Percentiles rank a stretch among this genome's conserved stretches.
Conservation (phyloP, 2,888 invertebrate genomes). For the Melieria crassipennis region DNA sequence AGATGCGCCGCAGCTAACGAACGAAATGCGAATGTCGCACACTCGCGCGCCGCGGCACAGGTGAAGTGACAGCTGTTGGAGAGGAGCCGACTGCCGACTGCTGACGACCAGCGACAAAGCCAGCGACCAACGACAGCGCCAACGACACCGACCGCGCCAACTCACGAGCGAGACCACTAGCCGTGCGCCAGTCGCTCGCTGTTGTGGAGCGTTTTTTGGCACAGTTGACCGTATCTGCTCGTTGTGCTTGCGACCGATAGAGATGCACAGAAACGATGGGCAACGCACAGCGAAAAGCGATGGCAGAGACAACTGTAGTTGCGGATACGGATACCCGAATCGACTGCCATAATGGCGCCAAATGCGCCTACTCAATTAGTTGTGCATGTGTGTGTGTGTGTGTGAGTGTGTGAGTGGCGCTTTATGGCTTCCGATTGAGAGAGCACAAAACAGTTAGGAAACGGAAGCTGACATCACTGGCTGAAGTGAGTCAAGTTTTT, state of each 20-base stretch:
- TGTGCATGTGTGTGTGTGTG: too few species aligned
- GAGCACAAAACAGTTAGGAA: too few species aligned
- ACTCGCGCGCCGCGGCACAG: slow-evolving; percentile 11
- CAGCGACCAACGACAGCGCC: slow-evolving; percentile 13
- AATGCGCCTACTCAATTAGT: too few species aligned
- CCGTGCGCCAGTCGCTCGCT: background rate
- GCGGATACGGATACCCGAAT: too few species aligned
- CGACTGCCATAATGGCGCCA: too few species aligned
- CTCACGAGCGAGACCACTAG: background rate
- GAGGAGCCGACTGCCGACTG: slow-evolving; percentile 1
- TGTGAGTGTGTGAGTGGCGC: too few species aligned
- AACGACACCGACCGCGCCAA: slow-evolving; percentile 17
- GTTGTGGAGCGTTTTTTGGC: too few species aligned
- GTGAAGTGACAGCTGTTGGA: slow-evolving; percentile 5
- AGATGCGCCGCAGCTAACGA: slow-evolving; percentile 46
- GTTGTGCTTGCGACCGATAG: background rate
- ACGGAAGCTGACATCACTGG: too few species aligned
- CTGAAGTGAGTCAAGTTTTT: too few species aligned
- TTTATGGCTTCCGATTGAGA: too few species aligned
- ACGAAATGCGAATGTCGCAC: slow-evolving; percentile 51
- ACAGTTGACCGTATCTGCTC: too few species aligned
- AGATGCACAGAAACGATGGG: background rate
- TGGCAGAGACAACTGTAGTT: too few species aligned
- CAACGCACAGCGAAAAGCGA: background rate
- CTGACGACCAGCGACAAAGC: background rate